Conservation (phyloP, 2,888 invertebrate species). For the Drosophila macrospina region DNA sequence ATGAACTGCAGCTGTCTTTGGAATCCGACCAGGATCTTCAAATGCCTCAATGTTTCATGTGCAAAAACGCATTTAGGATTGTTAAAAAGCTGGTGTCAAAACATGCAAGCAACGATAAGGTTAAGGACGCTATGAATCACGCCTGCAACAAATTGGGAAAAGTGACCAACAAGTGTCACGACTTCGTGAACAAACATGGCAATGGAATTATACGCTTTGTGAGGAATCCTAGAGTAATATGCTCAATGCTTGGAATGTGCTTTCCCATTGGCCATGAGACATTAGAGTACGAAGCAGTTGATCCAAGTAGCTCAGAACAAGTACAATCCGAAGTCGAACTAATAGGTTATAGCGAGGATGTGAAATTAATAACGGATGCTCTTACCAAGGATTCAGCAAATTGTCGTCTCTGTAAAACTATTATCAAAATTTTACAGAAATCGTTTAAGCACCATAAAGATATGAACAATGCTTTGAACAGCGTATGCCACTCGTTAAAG, state of each 20-base stretch:
- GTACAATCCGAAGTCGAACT: background rate
- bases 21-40: background rate
- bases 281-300: background rate
- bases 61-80: slow-evolving; percentile 20
- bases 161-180: slow-evolving; percentile 22
- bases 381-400: background rate
- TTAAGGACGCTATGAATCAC: slow-evolving; percentile 16
- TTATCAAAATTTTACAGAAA: slow-evolving; percentile 5
- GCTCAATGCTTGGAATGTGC: slow-evolving; percentile 32
- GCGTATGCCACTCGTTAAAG: background rate
- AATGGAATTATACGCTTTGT: slow-evolving; percentile 21
- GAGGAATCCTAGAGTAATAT: slow-evolving; percentile 19
- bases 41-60: slow-evolving; percentile 18
- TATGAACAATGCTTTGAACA: background rate
- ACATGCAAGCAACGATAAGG: slow-evolving; percentile 10
- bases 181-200: slow-evolving; percentile 17
- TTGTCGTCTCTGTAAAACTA: slow-evolving; percentile 15
- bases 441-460: background rate
- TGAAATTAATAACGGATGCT: background rate
- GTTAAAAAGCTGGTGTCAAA: slow-evolving; percentile 18
- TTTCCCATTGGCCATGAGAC: slow-evolving; percentile 1
- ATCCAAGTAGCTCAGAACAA: no score
- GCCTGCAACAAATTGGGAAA: slow-evolving; percentile 28
- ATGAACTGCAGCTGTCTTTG: background rate
- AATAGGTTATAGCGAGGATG: background rate